Evolutionary conservation across 1,140 invertebrate genomes (phyloP), one percentile per base, ranked within the genome.

Genomic region (Nephotettix cincticeps): DNA sequence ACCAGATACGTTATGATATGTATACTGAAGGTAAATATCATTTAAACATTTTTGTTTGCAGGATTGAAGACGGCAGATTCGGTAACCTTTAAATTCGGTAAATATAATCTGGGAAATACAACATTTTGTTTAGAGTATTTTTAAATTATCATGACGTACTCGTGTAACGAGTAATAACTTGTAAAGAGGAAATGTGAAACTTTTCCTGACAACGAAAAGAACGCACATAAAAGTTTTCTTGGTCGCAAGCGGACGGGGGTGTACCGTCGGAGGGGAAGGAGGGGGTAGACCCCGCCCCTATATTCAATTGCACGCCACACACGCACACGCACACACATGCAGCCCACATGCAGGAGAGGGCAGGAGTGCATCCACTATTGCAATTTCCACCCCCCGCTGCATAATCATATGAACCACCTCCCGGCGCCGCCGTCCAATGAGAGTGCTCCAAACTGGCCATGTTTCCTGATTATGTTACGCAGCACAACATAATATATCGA

Each of bases 331-430:
- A 67, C 64, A 67, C 30, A 29, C 64, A 45, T 23, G 30, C 27
- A 6, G 19, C 47, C 3, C n/a, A n/a, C 47, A 23, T 23, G 47
- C 13, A 14, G 36, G 36, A 23, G 36, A 27, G 64, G 64, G 64
- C n/a, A 2, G n/a, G 36, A 67, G 64, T 67, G 64, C 61, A 64
- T 64, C 61, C 61, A 64, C 27, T 32, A 64, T 64, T 64, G 61
- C 64, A 67, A 29, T 67, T 67, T 67, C 64, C 64, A 43, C 64
- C 64, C 69, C 40, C 56, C 32, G 58, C 14, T 70, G 69, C 69
- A 70, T 70, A 70, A 70, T 70, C 61, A 70, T 43, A 70, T 51
- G 58, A 36, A 70, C 69, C 69, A 70, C 68, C 68, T 61, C 68
- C 51, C 30, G 28, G 27, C 13, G 17, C 27, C 13, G 28, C 17